Evolutionary conservation across 2,888 invertebrate species (phyloP), one percentile per base, ranked within the genome.

Genomic region (Apamea monoglypha): DNA sequence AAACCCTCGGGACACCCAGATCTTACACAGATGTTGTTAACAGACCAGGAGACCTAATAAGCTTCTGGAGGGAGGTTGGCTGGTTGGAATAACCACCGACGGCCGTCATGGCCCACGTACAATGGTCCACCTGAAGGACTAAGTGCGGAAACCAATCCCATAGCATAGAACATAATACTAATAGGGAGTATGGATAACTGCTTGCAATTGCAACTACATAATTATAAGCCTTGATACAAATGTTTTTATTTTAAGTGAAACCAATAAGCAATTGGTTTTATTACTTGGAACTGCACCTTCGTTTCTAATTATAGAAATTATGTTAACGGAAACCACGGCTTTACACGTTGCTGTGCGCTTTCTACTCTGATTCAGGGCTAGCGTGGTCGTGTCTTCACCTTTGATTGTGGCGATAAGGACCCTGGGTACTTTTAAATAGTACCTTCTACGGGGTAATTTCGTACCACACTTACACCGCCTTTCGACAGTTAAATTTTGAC

Each of bases 241-340:
- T 25, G 75, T 68, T 75, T 67, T 73, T 74, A 50, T 67, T 50
- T 44, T n/a, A 71, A 75, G 85, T 66, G 74, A 86, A 84, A 86
- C 53, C 74, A 56, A 69, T 78, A 40, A 67, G 21, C 29, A 12
- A 74, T 76, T 59, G 4, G 7, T 64, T 77, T 70, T 61, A 29
- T 66, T 75, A 75, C 67, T 71, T 79, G 64, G 66, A 69, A 84
- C 72, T 67, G 74, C 78, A 71, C 53, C 25, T 36, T 32, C 12
- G 81, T 81, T 82, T 79, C 71, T 84, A 84, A 89, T 87, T 88
- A 74, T 78, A 77, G 78, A 80, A 80, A 87, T 80, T 76, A 78
- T 78, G 69, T 7, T 73, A 81, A 82, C 82, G 81, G 82, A 81
- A 80, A 75, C 76, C 50, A 12, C 77, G 14, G 77, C 3, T 67